A percentile compares a stretch with the other conserved stretches of the same genome.
phyloP scores from a whole-genome alignment of 2,797 vertebrate species.

The Nannoperca obscura region DNA sequence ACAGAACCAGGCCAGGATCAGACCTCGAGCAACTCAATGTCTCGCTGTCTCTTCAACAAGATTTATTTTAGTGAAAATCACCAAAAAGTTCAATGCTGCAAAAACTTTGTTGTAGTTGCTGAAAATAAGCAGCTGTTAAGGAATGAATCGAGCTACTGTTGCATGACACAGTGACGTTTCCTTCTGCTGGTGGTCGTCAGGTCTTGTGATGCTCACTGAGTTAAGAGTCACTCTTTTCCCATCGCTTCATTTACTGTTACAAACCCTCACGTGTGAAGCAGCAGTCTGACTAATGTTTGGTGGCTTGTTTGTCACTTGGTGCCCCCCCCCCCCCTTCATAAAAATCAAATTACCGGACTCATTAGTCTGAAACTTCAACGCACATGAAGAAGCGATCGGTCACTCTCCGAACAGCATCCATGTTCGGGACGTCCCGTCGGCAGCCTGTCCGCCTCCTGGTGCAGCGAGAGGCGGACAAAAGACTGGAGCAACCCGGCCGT shows the following conservation, averaged over 20 bases:
- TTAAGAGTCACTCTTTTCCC: constrained; percentile 22
- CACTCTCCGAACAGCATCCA: constrained; percentile 30
- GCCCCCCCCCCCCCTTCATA: no score
- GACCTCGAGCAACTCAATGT: not conserved
- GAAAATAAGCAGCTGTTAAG: not conserved
- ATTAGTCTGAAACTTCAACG: not conserved
- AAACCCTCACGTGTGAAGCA: not conserved
- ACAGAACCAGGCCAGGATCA: not conserved
- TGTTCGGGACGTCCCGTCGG: constrained; percentile 70
- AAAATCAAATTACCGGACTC: not conserved
- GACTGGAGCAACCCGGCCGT: constrained; percentile 23
- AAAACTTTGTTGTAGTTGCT: not conserved
- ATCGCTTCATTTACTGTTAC: constrained; percentile 1
- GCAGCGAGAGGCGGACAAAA: constrained; percentile 65
- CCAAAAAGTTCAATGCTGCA: not conserved
- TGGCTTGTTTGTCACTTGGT: not conserved
- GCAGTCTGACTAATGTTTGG: not conserved
- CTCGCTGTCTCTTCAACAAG: not conserved
- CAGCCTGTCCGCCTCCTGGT: constrained; percentile 31
- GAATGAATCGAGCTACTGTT: not conserved
- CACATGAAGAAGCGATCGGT: not conserved
- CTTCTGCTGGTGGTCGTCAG: not conserved
- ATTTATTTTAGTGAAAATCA: not conserved
- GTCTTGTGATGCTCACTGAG: constrained; percentile 37
- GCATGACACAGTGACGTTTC: not conserved